Evolutionary conservation across 92 coral and sea anemone species (phyloP).

Genomic region (Parazoanthus atlanticus): DNA sequence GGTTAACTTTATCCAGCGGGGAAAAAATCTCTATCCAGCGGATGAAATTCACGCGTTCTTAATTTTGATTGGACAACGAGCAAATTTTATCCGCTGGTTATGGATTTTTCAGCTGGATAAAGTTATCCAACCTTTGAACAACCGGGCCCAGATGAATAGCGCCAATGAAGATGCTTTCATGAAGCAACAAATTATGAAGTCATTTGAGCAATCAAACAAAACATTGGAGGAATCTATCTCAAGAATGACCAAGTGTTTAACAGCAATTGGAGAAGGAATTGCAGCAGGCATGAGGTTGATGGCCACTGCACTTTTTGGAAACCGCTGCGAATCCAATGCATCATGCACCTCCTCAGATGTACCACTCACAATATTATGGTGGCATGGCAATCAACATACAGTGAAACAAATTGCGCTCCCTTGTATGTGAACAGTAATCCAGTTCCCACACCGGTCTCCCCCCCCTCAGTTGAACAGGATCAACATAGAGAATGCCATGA

Average conservation of each 20-base stretch:
- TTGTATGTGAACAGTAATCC: constrained; percentile 7
- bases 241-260: constrained; percentile 43
- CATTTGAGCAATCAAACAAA: constrained; percentile 52
- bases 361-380: constrained; percentile 36
- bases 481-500: constrained; percentile 24
- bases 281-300: constrained; percentile 33
- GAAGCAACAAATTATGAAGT: constrained; percentile 51
- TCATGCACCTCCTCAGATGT: constrained; percentile 30
- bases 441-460: constrained; percentile 20
- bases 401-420: constrained; percentile 14
- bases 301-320: neutral
- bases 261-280: constrained; percentile 26
- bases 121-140: too few species aligned
- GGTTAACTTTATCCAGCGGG: too few species aligned
- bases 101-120: too few species aligned
- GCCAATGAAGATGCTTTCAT: constrained; percentile 59
- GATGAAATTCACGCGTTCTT: too few species aligned
- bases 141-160: constrained; percentile 44
- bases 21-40: too few species aligned
- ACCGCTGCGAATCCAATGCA: neutral
- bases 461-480: constrained; percentile 8
- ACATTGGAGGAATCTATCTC: constrained; percentile 48
- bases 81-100: too few species aligned
- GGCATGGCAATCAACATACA: constrained; percentile 29
- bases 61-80: too few species aligned